phyloP scores from a whole-genome alignment of 2,797 vertebrate genomes.

The Arrhamphus sclerolepis region DNA sequence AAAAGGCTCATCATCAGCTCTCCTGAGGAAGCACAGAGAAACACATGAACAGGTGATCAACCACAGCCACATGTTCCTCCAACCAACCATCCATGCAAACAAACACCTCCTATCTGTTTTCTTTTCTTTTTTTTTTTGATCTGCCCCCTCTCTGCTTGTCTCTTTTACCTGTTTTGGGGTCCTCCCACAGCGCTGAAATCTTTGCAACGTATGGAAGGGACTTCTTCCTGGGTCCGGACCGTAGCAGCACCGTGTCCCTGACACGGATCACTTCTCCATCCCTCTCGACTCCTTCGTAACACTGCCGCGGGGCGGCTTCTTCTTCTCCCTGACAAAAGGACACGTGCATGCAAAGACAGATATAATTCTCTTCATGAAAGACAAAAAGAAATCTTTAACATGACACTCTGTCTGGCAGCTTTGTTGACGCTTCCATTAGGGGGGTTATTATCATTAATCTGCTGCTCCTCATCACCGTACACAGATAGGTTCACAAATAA shows the following conservation, averaged over 20 bases:
- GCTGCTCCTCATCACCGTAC: conserved; percentile 1
- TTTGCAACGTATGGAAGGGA: conserved; percentile 97
- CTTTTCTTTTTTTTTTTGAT: no score
- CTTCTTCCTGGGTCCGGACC: conserved; percentile 95
- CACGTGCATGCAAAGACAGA: no score
- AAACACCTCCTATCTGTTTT: background rate
- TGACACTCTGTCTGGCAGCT: no score
- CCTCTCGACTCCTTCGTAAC: conserved; percentile 95
- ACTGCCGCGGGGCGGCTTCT: conserved; percentile 90
- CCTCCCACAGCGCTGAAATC: conserved; percentile 97
- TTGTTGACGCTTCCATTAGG: background rate
- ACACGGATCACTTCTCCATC: conserved; percentile 94
- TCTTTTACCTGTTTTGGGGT: conserved; percentile 91
- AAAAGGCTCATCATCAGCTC: conserved; percentile 99
- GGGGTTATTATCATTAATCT: conserved; percentile 3
- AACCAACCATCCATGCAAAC: conserved; percentile 13
- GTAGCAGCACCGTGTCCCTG: conserved; percentile 94
- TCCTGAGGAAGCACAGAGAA: conserved; percentile 75
- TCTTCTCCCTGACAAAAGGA: conserved; percentile 87
- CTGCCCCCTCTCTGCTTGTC: background rate
- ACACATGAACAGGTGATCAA: conserved; percentile 38
- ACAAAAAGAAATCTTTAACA: no score
- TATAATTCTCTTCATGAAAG: no score
- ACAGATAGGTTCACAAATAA: conserved; percentile 37
- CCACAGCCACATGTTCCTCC: conserved; percentile 4